Base-by-base conservation (phyloP, 2,113 vertebrate genomes). In the Elanus axillaris region DNA sequence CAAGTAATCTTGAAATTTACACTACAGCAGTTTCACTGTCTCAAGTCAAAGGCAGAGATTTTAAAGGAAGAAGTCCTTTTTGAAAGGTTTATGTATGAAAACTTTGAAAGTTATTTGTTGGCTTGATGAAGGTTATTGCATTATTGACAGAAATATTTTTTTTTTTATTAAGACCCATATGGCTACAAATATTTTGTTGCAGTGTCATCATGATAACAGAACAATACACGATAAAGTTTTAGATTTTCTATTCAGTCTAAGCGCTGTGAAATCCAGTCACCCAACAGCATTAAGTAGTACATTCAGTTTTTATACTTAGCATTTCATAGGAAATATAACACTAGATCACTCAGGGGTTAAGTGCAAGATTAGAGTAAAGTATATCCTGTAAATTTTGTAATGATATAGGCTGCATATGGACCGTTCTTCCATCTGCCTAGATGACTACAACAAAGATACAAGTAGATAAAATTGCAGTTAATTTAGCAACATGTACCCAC, bases 391-490 rank as follows among this genome's bases (percentile, higher is more conserved):
- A 27, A 86, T 90, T 94, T 90, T 84, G 38, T 90, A 7, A 88
- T 56, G 58, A 62, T 90, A 96, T 38, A 92, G 91, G 63, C 91
- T 94, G 16, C 91, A 96, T 97, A 97, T 88, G 94, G 95, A 90
- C 95, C 96, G 81, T 88, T 86, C 78, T 95, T 96, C 97, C 95
- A 97, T 96, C 93, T 97, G 96, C 95, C 93, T 94, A 58, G 73
- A 94, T 67, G 88, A 96, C 92, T 96, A 90, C 82, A 89, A 82
- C 4, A 47, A 91, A 94, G 90, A 93, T 63, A 95, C 87, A 86
- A 96, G 93, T 59, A 92, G 88, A 95, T 88, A 94, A 96, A 89
- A 96, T 53, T 80, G 83, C 88, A 80, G 82, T 95, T 96, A 97
- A 96, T 95, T 95, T 97, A 96, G 96, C 86, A 96, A 96, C 96